Percentiles rank a stretch among this genome's conserved stretches.
These are phyloP conservation scores for Coregonus ussuriensis DNA, from an alignment of 2,797 vertebrate species.

Conservation along the genomic window DNA sequence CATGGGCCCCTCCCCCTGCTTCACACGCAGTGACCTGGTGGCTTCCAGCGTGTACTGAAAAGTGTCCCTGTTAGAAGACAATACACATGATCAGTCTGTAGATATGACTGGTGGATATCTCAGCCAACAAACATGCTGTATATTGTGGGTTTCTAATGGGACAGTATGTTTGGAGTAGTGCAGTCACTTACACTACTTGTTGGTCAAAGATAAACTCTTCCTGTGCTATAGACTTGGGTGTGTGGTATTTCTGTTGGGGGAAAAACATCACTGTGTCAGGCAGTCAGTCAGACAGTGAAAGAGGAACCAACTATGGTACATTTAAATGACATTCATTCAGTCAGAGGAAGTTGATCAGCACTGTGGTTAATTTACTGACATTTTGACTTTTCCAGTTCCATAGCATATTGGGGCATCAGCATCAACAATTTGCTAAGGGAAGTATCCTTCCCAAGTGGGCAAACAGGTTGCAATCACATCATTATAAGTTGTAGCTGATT, in stretches of 20 bases:
- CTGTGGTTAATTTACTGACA: neutral
- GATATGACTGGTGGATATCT: neutral
- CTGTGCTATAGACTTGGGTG: slow-evolving; percentile 80
- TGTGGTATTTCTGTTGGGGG: slow-evolving; percentile 88
- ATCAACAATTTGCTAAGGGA: neutral
- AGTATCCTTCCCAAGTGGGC: neutral
- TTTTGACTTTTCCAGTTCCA: neutral
- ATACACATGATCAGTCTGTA: neutral
- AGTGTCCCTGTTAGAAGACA: slow-evolving; percentile 73
- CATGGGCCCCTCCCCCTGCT: slow-evolving; percentile 95
- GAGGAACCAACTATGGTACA: neutral
- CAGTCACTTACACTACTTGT: slow-evolving; percentile 81
- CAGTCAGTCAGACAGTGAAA: neutral
- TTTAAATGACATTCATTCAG: neutral
- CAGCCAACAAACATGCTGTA: slow-evolving; percentile 18
- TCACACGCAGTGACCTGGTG: slow-evolving; percentile 93
- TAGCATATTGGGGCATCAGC: neutral
- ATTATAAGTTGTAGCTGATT: neutral
- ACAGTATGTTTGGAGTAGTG: neutral
- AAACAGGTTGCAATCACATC: neutral
- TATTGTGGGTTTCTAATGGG: neutral
- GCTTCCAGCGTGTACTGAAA: slow-evolving; percentile 95
- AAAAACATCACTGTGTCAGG: slow-evolving; percentile 10
- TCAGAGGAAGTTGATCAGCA: neutral
- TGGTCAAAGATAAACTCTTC: slow-evolving; percentile 90